These are phyloP conservation scores for Centropus bengalensis DNA, from an alignment of 2,113 vertebrate genomes.

Conservation along the genomic window DNA sequence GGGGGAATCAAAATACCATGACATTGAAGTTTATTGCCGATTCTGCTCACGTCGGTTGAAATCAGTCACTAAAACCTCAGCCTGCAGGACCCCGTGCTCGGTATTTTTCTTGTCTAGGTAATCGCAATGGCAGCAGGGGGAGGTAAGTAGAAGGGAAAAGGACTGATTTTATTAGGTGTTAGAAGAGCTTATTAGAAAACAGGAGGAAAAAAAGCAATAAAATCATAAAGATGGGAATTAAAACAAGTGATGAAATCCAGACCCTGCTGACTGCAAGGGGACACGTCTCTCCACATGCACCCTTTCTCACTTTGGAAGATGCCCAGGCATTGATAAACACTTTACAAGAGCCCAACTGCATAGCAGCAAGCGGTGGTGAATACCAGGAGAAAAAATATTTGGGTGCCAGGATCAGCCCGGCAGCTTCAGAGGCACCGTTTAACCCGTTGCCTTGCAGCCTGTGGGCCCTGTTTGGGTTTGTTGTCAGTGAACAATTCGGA, in stretches of 20 bases:
- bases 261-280: conserved; percentile 35
- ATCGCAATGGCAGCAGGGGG: conserved; percentile 55
- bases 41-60: conserved; percentile 62
- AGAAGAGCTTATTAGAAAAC: conserved; percentile 56
- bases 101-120: conserved; percentile 66
- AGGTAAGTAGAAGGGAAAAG: conserved; percentile 67
- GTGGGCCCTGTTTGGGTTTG: conserved; percentile 56
- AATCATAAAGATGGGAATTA: conserved; percentile 27
- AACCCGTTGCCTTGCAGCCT: conserved; percentile 31
- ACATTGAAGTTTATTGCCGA: conserved; percentile 54
- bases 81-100: conserved; percentile 38
- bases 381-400: not conserved
- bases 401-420: conserved; percentile 1
- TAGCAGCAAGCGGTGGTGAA: not conserved
- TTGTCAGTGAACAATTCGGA: conserved; percentile 39
- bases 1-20: conserved; percentile 48
- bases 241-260: conserved; percentile 43
- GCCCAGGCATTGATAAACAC: conserved; percentile 57
- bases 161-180: conserved; percentile 56
- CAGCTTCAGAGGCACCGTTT: conserved; percentile 18
- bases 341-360: conserved; percentile 39
- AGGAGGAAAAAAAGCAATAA: not conserved
- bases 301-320: conserved; percentile 59
- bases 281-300: not conserved
- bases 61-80: conserved; percentile 59